Base-by-base conservation (phyloP, 2,888 invertebrate genomes). In the Pocota personata region DNA sequence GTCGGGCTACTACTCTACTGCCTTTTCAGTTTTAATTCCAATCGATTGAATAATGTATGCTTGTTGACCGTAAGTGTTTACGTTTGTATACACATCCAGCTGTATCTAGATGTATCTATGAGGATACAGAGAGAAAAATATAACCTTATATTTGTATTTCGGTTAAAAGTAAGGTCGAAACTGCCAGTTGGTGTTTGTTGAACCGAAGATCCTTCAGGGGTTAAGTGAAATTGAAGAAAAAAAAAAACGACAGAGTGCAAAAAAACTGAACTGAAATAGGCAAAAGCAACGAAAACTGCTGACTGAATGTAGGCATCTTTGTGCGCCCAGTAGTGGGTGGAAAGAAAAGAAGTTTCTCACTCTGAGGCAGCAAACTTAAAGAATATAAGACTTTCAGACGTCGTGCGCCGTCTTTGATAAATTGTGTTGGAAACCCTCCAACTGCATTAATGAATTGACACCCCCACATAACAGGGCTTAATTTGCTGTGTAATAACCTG, bases 1-100 rank as follows among this genome's bases (percentile, higher is more conserved):
- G 50, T 73, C 40, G 30, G 72, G 50, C 40, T 57, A 64, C 14
- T 66, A 35, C 75, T 71, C 71, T 37, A 40, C 64, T 78, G 58
- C 67, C 67, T 83, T n/a, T n/a, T 78, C 73, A 69, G 72, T 84
- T 79, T 79, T 84, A 79, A 84, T 84, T 84, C 83, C 78, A 79
- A 79, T 84, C 83, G 83, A 79, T 84, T 84, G 83, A 84, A 84
- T 84, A 84, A 84, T 84, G 79, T 84, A 79, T 84, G 83, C 83
- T 67, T 79, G 83, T 79, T 78, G 78, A 78, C 83, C 78, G 78
- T 69, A 67, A 83, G 83, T 83, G 67, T 82, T 77, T 82, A 67
- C 72, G 77, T 71, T 64, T 71, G n/a, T 55, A 52, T 46, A 66
- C 48, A 19, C 55, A 55, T 14, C 58, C 35, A 46, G 58, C n/a